Evolutionary conservation across 2,113 vertebrate genomes (phyloP).

Genomic region (Lanius collurio): DNA sequence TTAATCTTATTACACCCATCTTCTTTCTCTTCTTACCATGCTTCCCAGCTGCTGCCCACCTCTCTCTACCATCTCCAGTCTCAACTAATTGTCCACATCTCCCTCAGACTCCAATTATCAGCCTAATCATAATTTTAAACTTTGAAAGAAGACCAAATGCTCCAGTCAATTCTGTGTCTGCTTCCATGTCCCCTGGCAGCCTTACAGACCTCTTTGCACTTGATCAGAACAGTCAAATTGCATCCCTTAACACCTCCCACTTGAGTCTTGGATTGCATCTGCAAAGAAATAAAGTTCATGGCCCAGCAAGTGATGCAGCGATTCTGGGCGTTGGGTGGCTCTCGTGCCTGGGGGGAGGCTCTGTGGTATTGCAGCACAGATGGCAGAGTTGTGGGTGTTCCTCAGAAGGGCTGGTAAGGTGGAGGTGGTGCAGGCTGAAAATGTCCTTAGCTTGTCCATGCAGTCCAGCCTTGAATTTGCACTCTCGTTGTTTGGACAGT

Average conservation of each 20-base stretch:
- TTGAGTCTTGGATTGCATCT: conserved; percentile 8
- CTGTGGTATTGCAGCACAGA: background rate
- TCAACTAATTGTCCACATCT: background rate
- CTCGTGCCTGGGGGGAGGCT: background rate
- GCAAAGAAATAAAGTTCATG: background rate
- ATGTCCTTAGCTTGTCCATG: background rate
- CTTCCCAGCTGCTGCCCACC: background rate
- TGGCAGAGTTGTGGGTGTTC: background rate
- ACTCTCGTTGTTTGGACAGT: fast-evolving
- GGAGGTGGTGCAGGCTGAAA: background rate
- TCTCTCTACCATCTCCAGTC: background rate
- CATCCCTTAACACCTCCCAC: background rate
- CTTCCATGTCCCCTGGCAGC: background rate
- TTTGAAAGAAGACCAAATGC: background rate
- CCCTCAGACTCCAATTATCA: background rate
- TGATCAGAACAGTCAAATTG: conserved; percentile 38
- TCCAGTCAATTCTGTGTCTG: background rate
- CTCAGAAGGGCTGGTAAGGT: background rate
- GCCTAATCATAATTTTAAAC: background rate
- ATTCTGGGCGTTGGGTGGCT: background rate
- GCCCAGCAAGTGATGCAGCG: background rate
- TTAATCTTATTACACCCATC: background rate
- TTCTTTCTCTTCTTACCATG: background rate
- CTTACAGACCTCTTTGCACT: background rate
- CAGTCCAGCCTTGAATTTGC: background rate